Evolutionary conservation across 2,113 vertebrate species (phyloP).

Genomic region (Nyctibius bracteatus): DNA sequence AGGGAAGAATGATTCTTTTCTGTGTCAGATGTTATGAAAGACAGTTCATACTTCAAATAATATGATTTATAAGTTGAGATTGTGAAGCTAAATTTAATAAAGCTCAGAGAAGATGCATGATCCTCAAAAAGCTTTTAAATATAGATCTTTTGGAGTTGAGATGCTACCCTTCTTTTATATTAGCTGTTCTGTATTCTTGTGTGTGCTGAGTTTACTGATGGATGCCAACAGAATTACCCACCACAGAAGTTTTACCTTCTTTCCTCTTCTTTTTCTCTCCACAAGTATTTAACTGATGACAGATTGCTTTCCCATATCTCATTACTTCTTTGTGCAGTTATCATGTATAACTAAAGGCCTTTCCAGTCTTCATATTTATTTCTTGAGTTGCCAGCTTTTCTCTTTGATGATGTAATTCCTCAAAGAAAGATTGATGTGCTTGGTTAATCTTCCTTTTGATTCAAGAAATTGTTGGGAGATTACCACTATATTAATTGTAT

Average conservation of each 20-base stretch:
- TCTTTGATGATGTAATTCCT: background rate
- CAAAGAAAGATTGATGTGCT: background rate
- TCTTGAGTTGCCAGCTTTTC: background rate
- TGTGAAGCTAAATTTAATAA: constrained; percentile 41
- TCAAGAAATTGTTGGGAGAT: background rate
- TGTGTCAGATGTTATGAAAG: constrained; percentile 40
- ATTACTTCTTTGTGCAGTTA: background rate
- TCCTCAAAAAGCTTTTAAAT: constrained; percentile 6
- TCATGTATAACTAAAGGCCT: background rate
- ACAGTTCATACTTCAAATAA: constrained; percentile 39
- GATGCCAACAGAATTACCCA: background rate
- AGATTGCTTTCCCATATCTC: background rate
- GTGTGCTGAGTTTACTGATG: background rate
- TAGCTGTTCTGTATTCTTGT: background rate
- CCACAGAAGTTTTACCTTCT: background rate
- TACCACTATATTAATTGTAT: background rate
- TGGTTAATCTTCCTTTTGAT: background rate
- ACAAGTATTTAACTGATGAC: background rate
- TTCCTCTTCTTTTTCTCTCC: background rate
- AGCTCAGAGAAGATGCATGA: constrained; percentile 13
- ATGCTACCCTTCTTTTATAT: background rate
- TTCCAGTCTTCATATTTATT: background rate
- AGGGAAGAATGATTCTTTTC: constrained; percentile 17
- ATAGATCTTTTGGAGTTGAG: background rate
- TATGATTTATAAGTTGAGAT: constrained; percentile 19